phyloP scores from a whole-genome alignment of 92 coral and sea anemone species.

The Desmophyllum pertusum region DNA sequence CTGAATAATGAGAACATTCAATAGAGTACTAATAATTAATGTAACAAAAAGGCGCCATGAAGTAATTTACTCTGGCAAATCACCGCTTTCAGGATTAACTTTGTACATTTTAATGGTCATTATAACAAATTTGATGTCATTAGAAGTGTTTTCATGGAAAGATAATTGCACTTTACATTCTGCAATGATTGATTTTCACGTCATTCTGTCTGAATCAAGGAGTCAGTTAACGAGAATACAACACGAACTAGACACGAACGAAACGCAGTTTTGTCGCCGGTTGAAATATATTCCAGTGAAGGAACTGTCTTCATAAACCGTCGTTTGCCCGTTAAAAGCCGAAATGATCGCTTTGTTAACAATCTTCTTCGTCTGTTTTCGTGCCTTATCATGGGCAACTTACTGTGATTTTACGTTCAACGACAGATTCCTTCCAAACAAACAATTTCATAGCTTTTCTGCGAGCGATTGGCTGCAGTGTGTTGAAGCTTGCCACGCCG shows the following conservation, averaged over 20 bases:
- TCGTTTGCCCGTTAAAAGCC: neutral
- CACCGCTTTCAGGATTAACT: too few species aligned
- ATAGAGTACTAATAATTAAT: too few species aligned
- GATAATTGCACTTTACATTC: neutral
- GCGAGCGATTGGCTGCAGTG: slow-evolving; percentile 24
- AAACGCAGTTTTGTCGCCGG: neutral
- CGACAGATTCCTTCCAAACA: slow-evolving; percentile 14
- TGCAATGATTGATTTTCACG: neutral
- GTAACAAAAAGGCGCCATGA: too few species aligned
- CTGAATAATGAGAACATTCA: too few species aligned
- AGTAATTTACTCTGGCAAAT: neutral
- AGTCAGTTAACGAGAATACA: neutral
- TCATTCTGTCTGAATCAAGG: neutral
- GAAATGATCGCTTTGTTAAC: neutral
- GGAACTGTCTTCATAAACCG: neutral
- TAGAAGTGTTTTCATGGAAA: neutral
- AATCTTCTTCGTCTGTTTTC: neutral
- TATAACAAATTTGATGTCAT: neutral
- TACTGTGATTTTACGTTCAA: slow-evolving; percentile 3
- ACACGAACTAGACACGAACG: neutral
- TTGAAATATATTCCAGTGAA: neutral
- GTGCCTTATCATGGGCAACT: neutral
- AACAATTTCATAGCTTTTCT: neutral
- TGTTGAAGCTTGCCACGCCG: neutral
- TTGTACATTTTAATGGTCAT: neutral